Evolutionary conservation across 2,113 vertebrate genomes (phyloP).

Genomic region (Plecotus auritus): DNA sequence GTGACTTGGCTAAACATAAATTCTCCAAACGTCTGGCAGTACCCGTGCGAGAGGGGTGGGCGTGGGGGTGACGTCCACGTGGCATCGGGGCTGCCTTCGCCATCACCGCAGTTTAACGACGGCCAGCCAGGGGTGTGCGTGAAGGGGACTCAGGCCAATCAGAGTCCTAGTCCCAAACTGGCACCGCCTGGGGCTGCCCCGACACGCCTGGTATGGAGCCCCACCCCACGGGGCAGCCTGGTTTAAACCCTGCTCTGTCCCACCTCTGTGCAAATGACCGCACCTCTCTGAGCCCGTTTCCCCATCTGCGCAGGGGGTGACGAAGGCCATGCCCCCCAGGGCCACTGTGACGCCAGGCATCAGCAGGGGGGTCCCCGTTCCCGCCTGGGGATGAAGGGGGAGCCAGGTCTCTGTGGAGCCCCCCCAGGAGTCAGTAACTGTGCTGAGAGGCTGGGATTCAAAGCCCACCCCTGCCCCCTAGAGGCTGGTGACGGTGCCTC

Average conservation of each 20-base stretch:
- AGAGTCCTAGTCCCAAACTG: neutral
- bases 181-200: neutral
- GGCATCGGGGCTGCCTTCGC: neutral
- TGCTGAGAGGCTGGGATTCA: neutral
- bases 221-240: neutral
- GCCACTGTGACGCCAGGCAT: neutral
- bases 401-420: neutral
- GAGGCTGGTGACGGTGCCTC: neutral
- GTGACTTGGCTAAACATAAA: neutral
- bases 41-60: neutral
- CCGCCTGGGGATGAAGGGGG: neutral
- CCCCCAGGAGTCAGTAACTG: neutral
- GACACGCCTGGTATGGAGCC: fast-evolving
- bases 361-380: neutral
- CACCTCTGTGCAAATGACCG: neutral
- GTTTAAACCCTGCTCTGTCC: neutral
- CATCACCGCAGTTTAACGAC: fast-evolving
- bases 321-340: fast-evolving
- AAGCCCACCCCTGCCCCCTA: neutral
- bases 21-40: neutral
- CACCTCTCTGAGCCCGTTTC: neutral
- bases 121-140: neutral
- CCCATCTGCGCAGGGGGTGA: neutral
- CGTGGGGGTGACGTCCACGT: fast-evolving
- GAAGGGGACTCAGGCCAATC: neutral